phyloP scores from a whole-genome alignment of 2,113 vertebrate species.

The Cinclus cinclus region DNA sequence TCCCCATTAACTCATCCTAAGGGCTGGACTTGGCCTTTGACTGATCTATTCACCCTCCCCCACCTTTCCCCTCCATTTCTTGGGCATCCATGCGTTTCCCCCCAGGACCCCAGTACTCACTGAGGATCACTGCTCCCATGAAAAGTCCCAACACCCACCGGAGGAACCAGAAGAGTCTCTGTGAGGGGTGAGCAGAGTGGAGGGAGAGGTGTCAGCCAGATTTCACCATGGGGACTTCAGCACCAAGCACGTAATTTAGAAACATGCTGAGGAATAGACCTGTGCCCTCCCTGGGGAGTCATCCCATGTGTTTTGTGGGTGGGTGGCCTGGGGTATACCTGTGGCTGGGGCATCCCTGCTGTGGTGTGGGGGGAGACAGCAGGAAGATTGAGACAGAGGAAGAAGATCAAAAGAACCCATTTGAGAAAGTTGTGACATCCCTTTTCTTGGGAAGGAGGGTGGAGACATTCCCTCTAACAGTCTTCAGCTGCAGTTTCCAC shows the following conservation, averaged over 20 bases:
- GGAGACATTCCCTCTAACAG: not conserved
- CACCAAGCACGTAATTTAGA: not conserved
- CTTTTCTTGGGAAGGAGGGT: not conserved
- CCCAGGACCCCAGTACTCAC: slow-evolving; percentile 65
- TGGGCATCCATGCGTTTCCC: not conserved
- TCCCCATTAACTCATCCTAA: not conserved
- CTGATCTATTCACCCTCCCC: not conserved
- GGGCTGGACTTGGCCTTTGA: not conserved
- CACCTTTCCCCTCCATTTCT: not conserved
- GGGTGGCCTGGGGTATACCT: accelerated
- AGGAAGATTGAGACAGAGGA: not conserved
- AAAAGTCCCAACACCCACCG: slow-evolving; percentile 85
- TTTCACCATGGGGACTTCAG: not conserved
- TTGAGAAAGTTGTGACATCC: accelerated
- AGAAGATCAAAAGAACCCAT: not conserved
- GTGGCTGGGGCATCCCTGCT: not conserved
- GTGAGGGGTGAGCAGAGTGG: not conserved
- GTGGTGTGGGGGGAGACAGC: not conserved
- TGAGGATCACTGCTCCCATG: slow-evolving; percentile 85
- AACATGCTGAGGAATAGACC: not conserved
- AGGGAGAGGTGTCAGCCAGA: not conserved
- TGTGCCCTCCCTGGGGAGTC: not conserved
- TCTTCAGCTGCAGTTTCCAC: not conserved
- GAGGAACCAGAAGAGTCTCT: slow-evolving; percentile 88
- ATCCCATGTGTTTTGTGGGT: accelerated